These are phyloP conservation scores for Tadarida brasiliensis DNA, from an alignment of 2,797 vertebrate genomes.

Conservation along the genomic window DNA sequence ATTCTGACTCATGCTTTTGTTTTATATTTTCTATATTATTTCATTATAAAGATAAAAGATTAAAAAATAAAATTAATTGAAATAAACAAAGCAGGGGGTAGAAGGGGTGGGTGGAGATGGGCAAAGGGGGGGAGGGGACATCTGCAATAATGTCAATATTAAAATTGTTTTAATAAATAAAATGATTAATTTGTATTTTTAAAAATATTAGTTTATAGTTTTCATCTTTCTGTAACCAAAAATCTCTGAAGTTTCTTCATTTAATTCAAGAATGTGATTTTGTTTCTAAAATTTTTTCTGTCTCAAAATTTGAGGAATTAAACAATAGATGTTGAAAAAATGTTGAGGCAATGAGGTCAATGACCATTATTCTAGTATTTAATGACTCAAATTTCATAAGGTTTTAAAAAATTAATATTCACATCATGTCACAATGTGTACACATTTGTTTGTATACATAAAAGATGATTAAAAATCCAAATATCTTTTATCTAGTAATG, in stretches of 20 bases:
- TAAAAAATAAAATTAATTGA: not conserved
- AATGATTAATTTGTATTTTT: not conserved
- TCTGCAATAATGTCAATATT: no score
- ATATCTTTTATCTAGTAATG: not conserved
- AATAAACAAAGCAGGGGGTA: not conserved
- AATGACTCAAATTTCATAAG: not conserved
- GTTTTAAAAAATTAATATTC: not conserved
- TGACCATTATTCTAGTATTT: not conserved
- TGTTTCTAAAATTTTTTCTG: not conserved
- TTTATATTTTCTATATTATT: constrained; percentile 10
- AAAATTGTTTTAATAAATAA: no score
- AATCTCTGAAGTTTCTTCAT: not conserved
- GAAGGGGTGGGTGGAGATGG: no score
- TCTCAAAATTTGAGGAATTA: not conserved
- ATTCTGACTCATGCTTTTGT: not conserved
- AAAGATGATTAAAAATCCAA: not conserved
- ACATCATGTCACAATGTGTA: not conserved
- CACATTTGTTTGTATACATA: not conserved
- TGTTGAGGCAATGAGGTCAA: not conserved
- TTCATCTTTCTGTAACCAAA: not conserved
- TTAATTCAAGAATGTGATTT: not conserved
- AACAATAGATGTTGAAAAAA: not conserved
- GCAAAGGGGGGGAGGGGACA: no score
- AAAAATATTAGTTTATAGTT: not conserved
- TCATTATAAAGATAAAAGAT: constrained; percentile 21